phyloP scores from a whole-genome alignment of 2,888 invertebrate species.

The Nomada hirtipes region DNA sequence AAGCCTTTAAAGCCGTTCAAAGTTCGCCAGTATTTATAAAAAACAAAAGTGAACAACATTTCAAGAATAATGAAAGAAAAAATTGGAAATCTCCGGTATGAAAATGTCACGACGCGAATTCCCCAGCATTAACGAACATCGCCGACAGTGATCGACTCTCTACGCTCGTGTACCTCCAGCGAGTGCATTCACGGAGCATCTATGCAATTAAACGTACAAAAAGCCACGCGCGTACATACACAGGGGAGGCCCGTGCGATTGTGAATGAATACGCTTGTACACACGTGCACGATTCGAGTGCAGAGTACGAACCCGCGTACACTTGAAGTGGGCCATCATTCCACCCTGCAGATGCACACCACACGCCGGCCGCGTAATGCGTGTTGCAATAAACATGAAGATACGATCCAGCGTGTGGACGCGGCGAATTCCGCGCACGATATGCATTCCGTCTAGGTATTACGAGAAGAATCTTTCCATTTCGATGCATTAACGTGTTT shows the following conservation, averaged over 20 bases:
- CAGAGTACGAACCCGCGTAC: conserved; percentile 51
- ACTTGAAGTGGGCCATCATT: conserved; percentile 56
- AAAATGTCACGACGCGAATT: background rate
- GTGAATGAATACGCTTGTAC: conserved; percentile 43
- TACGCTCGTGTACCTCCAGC: conserved; percentile 15
- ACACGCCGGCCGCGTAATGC: background rate
- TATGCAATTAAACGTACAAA: conserved; percentile 64
- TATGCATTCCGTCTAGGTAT: conserved; percentile 39
- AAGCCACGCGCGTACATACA: conserved; percentile 32
- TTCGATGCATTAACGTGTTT: conserved; percentile 25
- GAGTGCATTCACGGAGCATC: conserved; percentile 57
- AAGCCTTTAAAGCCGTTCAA: too few species aligned
- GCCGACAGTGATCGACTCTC: conserved; percentile 19
- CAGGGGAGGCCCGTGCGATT: conserved; percentile 41
- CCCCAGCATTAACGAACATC: background rate
- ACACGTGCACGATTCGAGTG: conserved; percentile 36
- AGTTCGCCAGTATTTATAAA: too few species aligned
- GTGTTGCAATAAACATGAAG: conserved; percentile 37
- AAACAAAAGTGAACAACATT: background rate
- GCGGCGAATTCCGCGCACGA: conserved; percentile 28
- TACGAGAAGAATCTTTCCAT: conserved; percentile 37
- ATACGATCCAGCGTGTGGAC: conserved; percentile 20
- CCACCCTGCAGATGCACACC: conserved; percentile 29
- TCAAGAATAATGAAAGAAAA: background rate
- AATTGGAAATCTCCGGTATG: background rate